Base-by-base conservation (phyloP, 2,888 invertebrate species). In the Stictocephala bisonia region DNA sequence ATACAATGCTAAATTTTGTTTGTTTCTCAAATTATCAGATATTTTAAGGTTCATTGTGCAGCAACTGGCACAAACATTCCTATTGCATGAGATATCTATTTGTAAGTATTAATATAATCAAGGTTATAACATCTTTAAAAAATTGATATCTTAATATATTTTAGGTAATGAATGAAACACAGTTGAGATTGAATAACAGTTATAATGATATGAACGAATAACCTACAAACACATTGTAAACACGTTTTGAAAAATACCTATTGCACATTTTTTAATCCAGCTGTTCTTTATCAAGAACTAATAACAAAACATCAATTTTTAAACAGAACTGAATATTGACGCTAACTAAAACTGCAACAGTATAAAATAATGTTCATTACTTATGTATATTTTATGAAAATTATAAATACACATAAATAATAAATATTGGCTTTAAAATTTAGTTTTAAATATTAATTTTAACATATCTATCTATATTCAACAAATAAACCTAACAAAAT, bases 131-230 rank as follows among this genome's bases (percentile, higher is more conserved):
- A n/a, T n/a, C n/a, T n/a, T n/a, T n/a, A n/a, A n/a, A n/a, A n/a
- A n/a, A n/a, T n/a, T n/a, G n/a, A n/a, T n/a, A n/a, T n/a, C n/a
- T n/a, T n/a, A n/a, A n/a, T n/a, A n/a, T n/a, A n/a, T n/a, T n/a
- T n/a, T n/a, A n/a, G n/a, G n/a, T n/a, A n/a, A n/a, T n/a, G n/a
- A n/a, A n/a, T n/a, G n/a, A 58, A 44, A 53, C 50, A 11, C 4
- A 18, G 40, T 72, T 31, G 51, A 48, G 69, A 69, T 68, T 48
- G 60, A 76, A 75, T 78, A 78, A 78, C 78, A 78, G 77, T 78
- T 76, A 77, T 77, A 77, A 74, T 77, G 77, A 77, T 78, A 77
- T 76, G 77, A 78, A 78, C 78, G 76, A 77, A 75, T 77, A 78
- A 76, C 71, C 78, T 78, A 78, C 76, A 77, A 76, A 76, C 73